phyloP scores from a whole-genome alignment of 2,113 vertebrate genomes.

The Ictalurus punctatus region DNA sequence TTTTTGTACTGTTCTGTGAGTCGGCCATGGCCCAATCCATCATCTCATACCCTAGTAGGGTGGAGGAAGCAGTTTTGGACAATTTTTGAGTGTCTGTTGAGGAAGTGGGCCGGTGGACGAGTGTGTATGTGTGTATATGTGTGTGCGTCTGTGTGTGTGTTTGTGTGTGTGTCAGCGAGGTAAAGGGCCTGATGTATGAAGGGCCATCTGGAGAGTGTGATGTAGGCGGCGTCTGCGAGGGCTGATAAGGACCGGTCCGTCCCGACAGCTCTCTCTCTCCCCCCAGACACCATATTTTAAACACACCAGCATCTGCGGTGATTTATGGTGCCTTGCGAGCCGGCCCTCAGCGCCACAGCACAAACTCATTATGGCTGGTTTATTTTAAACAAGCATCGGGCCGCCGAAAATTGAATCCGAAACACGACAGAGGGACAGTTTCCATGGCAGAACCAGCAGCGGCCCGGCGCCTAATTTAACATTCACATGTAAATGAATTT shows the following conservation, averaged over 20 bases:
- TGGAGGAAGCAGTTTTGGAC: not conserved
- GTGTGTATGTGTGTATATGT: conserved; percentile 41
- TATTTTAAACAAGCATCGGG: conserved; percentile 48
- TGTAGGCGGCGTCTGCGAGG: conserved; percentile 49
- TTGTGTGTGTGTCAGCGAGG: conserved; percentile 36
- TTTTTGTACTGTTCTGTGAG: not conserved
- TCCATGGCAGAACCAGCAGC: conserved; percentile 45
- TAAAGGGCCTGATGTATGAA: conserved; percentile 53
- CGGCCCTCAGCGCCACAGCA: conserved; percentile 41
- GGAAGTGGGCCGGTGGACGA: conserved; percentile 23
- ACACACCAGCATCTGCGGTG: conserved; percentile 45
- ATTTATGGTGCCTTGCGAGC: conserved; percentile 53
- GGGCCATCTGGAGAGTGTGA: conserved; percentile 56
- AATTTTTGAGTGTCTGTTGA: conserved; percentile 9
- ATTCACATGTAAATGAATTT: conserved; percentile 55
- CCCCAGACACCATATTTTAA: conserved; percentile 53
- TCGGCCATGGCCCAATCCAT: not conserved
- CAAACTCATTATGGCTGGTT: conserved; percentile 53
- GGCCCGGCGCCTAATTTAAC: conserved; percentile 50
- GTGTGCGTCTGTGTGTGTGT: conserved; percentile 43
- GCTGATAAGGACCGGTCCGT: conserved; percentile 53
- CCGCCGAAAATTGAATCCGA: conserved; percentile 41
- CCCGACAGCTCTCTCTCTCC: conserved; percentile 40
- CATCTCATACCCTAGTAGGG: not conserved
- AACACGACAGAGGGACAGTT: conserved; percentile 36